These are phyloP conservation scores for Halesus radiatus DNA, from an alignment of 1,140 invertebrate species.

Conservation along the genomic window DNA sequence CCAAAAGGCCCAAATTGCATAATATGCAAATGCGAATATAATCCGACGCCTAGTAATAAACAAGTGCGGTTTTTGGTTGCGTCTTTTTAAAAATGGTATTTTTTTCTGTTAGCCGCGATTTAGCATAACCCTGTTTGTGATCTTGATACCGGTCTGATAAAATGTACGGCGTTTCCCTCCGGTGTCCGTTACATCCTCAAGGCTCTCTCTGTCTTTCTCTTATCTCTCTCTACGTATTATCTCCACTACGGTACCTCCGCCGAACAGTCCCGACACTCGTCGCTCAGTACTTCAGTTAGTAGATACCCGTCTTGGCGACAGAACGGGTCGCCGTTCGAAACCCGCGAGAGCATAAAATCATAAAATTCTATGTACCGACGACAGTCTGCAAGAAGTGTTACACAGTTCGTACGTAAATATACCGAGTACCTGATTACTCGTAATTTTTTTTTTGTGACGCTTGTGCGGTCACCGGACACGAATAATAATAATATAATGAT, in stretches of 20 bases:
- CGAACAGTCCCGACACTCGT: background rate
- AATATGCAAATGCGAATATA: no score
- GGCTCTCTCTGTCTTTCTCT: constrained; percentile 9
- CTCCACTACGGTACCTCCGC: background rate
- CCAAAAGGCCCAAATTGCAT: no score
- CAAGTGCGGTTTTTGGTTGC: no score
- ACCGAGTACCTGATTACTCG: no score
- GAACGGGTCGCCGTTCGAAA: background rate
- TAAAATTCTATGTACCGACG: no score
- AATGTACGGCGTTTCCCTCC: background rate
- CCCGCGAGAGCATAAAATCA: background rate
- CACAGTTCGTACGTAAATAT: no score
- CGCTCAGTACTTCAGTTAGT: background rate
- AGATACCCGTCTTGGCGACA: background rate
- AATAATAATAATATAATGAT: no score
- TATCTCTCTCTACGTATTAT: background rate
- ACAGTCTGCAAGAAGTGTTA: no score
- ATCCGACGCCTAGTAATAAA: no score
- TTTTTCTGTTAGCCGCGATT: background rate
- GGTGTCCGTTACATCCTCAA: constrained; percentile 2
- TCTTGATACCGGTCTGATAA: background rate
- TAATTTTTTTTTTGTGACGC: no score
- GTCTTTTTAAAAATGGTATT: no score
- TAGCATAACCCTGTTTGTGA: background rate
- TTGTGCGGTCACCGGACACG: no score